Evolutionary conservation across 1,140 invertebrate genomes (phyloP).

Genomic region (Drosophila chauvacae): DNA sequence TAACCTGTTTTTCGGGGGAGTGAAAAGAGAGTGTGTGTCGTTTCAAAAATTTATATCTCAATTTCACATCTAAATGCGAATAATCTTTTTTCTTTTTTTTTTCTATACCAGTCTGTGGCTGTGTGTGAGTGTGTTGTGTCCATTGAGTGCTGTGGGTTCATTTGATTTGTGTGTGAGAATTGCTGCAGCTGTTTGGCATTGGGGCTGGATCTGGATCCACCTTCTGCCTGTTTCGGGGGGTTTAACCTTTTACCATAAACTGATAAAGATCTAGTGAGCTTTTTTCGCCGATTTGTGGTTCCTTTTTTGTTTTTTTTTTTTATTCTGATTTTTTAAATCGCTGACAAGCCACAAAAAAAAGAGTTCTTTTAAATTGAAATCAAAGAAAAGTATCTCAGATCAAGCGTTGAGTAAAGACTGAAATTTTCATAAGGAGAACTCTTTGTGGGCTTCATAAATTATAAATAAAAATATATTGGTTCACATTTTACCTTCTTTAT

Average conservation of each 20-base stretch:
- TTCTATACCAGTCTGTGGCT: slow-evolving; percentile 4
- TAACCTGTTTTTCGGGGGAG: slow-evolving; percentile 40
- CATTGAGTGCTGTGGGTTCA: slow-evolving; percentile 62
- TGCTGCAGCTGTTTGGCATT: slow-evolving; percentile 76
- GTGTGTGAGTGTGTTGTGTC: slow-evolving; percentile 17
- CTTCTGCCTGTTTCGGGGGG: slow-evolving; percentile 20
- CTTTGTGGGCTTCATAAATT: background rate
- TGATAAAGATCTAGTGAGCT: slow-evolving; percentile 31
- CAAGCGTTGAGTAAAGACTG: background rate
- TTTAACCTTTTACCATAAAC: slow-evolving; percentile 49
- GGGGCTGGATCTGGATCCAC: slow-evolving; percentile 46
- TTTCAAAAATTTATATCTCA: slow-evolving; percentile 83
- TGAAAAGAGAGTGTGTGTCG: slow-evolving; percentile 52
- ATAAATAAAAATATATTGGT: background rate
- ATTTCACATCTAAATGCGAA: slow-evolving; percentile 83
- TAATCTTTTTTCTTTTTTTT: slow-evolving; percentile 67
- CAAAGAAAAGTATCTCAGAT: background rate
- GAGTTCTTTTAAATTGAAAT: slow-evolving; percentile 6
- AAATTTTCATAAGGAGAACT: too few relatives aligned
- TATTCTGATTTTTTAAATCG: slow-evolving; percentile 45
- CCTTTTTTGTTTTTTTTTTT: background rate
- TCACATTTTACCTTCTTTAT: background rate
- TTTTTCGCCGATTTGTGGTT: slow-evolving; percentile 28
- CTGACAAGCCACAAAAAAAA: slow-evolving; percentile 46
- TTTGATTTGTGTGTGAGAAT: slow-evolving; percentile 82